phyloP scores from a whole-genome alignment of 1,140 invertebrate species.

The Drosophila lini region DNA sequence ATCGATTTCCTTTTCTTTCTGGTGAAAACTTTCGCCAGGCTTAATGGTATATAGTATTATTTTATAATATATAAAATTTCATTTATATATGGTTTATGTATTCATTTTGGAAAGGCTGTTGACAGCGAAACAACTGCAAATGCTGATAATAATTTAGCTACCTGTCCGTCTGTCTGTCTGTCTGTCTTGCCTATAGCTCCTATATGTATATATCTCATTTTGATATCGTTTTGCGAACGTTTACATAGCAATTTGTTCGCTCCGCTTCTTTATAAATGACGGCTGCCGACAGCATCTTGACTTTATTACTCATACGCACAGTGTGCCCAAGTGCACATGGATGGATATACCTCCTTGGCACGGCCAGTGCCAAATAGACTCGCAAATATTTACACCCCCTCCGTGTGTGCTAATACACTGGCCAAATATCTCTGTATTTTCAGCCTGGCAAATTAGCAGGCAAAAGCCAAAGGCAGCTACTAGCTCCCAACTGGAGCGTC shows the following conservation, averaged over 20 bases:
- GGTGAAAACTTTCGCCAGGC: slow-evolving; percentile 17
- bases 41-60: background rate
- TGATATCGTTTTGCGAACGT: slow-evolving; percentile 63
- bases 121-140: slow-evolving; percentile 27
- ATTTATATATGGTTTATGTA: slow-evolving; percentile 11
- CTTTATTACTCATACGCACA: slow-evolving; percentile 79
- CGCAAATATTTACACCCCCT: slow-evolving; percentile 56
- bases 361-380: slow-evolving; percentile 68
- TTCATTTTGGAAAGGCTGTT: slow-evolving; percentile 39
- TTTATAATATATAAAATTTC: background rate
- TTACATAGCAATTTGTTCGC: slow-evolving; percentile 55
- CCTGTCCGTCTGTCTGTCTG: background rate
- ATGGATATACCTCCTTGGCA: slow-evolving; percentile 46
- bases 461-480: background rate
- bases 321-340: slow-evolving; percentile 24
- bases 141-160: slow-evolving; percentile 51
- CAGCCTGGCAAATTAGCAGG: slow-evolving; percentile 44
- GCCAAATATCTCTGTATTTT: slow-evolving; percentile 46
- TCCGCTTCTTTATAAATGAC: slow-evolving; percentile 22
- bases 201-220: slow-evolving; percentile 11
- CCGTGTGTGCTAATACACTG: slow-evolving; percentile 55
- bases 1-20: slow-evolving; percentile 19
- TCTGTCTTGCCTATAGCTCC: slow-evolving; percentile 10
- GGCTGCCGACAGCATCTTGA: slow-evolving; percentile 57
- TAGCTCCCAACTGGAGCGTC: slow-evolving; percentile 42